Conservation (phyloP, 2,113 vertebrate genomes). For the Urocynchramus pylzowi region DNA sequence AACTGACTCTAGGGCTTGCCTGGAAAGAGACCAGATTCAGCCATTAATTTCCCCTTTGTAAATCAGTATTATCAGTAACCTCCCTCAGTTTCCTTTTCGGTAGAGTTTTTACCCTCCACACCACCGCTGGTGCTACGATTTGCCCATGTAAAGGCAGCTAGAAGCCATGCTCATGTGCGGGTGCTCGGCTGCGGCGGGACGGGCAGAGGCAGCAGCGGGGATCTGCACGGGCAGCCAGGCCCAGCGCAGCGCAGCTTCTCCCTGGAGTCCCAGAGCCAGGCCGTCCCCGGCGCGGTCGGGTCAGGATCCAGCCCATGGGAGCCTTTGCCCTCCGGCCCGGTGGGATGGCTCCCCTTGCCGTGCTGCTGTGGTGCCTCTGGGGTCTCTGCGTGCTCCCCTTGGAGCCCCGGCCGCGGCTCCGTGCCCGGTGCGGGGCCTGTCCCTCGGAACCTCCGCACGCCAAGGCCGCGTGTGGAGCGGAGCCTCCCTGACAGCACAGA, state of each 20-base stretch:
- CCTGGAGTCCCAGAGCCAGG: not conserved
- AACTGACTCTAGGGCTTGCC: not conserved
- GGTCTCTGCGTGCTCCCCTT: not conserved
- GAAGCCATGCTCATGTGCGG: fast-evolving
- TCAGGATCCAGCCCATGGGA: not conserved
- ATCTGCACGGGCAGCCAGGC: not conserved
- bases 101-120: not conserved
- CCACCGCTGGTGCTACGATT: not conserved
- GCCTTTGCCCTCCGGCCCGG: not conserved
- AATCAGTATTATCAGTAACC: not conserved
- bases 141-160: not conserved
- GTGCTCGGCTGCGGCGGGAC: not conserved
- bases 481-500: not conserved
- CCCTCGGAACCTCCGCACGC: not conserved
- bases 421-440: not conserved
- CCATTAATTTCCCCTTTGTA: not conserved
- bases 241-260: not conserved
- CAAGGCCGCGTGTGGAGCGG: not conserved
- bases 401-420: not conserved
- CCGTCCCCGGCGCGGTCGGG: fast-evolving
- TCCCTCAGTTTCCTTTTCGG: not conserved
- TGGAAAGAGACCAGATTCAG: not conserved
- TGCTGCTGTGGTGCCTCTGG: not conserved
- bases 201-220: not conserved
- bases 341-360: not conserved